Percentiles rank a stretch among this genome's conserved stretches.
Evolutionary conservation across 1,140 invertebrate genomes (phyloP).

Genomic region (Fopius arisanus): DNA sequence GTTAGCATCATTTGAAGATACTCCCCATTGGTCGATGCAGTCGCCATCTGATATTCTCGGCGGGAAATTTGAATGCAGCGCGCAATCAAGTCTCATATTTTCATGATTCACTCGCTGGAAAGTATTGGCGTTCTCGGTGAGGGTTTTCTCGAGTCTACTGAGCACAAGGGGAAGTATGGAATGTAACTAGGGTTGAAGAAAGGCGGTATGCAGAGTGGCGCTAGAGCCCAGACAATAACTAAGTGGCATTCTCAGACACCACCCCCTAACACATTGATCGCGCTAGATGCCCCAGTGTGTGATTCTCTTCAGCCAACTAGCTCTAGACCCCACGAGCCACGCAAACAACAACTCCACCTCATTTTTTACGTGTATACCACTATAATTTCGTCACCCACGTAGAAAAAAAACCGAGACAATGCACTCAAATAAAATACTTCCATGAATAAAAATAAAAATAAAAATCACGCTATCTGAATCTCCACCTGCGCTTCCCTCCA

Average conservation of each 20-base stretch:
- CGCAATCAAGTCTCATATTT: slow-evolving; percentile 18
- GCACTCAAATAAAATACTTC: too few relatives aligned
- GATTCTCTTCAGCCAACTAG: not conserved
- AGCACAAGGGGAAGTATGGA: not conserved
- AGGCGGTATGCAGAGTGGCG: slow-evolving; percentile 37
- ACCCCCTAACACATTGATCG: slow-evolving; percentile 32
- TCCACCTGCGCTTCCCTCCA: too few relatives aligned
- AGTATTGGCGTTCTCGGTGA: not conserved
- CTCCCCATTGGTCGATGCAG: too few relatives aligned
- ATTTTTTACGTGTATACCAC: not conserved
- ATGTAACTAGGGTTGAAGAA: not conserved
- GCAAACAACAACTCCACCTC: not conserved
- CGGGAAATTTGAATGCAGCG: too few relatives aligned
- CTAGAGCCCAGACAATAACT: slow-evolving; percentile 51
- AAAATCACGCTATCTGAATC: too few relatives aligned
- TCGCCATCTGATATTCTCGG: too few relatives aligned
- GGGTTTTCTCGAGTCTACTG: not conserved
- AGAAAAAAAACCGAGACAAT: too few relatives aligned
- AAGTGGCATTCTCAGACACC: slow-evolving; percentile 56
- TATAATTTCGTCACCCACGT: too few relatives aligned
- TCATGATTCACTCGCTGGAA: not conserved
- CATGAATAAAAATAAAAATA: too few relatives aligned
- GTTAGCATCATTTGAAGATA: too few relatives aligned
- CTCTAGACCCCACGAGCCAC: not conserved
- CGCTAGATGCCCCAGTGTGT: slow-evolving; percentile 38